Base-by-base conservation (phyloP, 1,140 invertebrate species). In the Theocolax elegans region DNA sequence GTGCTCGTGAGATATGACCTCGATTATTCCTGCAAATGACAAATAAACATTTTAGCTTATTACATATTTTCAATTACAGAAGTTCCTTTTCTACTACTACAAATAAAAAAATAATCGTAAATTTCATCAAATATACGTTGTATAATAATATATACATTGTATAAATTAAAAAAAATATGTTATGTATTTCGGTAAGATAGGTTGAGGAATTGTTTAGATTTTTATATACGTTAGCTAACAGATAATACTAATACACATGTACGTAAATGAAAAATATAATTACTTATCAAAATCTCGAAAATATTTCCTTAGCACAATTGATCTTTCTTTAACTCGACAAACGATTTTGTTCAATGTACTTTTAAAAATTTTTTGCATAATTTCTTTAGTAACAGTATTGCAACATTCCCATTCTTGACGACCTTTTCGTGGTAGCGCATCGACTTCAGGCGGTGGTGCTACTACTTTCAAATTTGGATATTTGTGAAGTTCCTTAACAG, bases 241-340 rank as follows among this genome's bases (percentile, higher is more conserved):
- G n/a, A n/a, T n/a, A n/a, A n/a, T n/a, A n/a, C n/a, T n/a, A n/a
- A n/a, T n/a, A n/a, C n/a, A n/a, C n/a, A n/a, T n/a, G n/a, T n/a
- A n/a, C n/a, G n/a, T n/a, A n/a, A n/a, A n/a, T n/a, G n/a, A n/a
- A n/a, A n/a, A n/a, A n/a, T 48, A 25, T 35, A 9, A 77, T 81
- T 72, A 92, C 91, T 87, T 88, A 76, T 92, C 91, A 68, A 90
- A 90, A 72, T 90, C 88, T 19, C 87, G 86, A 75, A 92, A 92
- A 60, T 88, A 87, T 4, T 89, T 89, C 71, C 91, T 87, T 40
- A 92, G 74, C 56, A 89, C 80, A 44, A 92, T 86, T 60, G 87
- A 76, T 51, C 88, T 80, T 54, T 86, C 85, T 3, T 83, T 77
- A 4, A 89, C 81, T 59, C 85, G 84, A 40, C 84, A 74, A 40